These are phyloP conservation scores for Oikopleura albicans DNA, from an alignment of 23 tunicate genomes.

Conservation along the genomic window DNA sequence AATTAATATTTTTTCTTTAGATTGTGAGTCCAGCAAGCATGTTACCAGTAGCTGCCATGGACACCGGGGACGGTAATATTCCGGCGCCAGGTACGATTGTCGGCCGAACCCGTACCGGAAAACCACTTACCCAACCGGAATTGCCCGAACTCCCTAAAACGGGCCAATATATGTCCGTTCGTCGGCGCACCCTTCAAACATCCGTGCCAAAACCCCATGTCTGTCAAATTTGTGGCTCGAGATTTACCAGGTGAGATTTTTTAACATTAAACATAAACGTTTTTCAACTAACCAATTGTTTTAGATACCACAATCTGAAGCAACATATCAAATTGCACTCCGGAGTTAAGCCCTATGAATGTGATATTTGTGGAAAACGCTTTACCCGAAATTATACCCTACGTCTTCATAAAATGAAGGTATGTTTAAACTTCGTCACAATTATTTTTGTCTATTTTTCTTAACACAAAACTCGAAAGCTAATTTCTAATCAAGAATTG, in stretches of 20 bases:
- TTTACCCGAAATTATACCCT: constrained; percentile 87
- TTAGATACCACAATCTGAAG: constrained; percentile 78
- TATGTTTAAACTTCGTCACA: constrained; percentile 17
- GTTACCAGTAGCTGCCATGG: too few relatives aligned
- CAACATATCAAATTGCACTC: constrained; percentile 95
- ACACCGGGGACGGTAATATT: too few relatives aligned
- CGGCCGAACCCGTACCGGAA: constrained; percentile 19
- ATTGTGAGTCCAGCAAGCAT: too few relatives aligned
- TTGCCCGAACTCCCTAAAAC: constrained; percentile 38
- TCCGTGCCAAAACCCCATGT: constrained; percentile 82
- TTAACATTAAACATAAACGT: too few relatives aligned
- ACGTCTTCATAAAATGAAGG: constrained; percentile 88
- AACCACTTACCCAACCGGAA: constrained; percentile 13
- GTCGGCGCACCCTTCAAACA: constrained; percentile 73
- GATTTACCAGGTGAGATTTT: constrained; percentile 55
- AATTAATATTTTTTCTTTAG: too few relatives aligned
- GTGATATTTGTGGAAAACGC: constrained; percentile 75
- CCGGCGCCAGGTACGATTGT: constrained; percentile 1
- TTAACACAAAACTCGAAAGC: too few relatives aligned
- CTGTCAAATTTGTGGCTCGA: constrained; percentile 88
- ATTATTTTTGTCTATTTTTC: background rate
- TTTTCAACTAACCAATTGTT: background rate
- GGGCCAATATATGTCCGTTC: constrained; percentile 75
- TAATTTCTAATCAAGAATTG: too few relatives aligned
- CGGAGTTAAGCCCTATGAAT: constrained; percentile 85